Base-by-base conservation (phyloP, 1,140 invertebrate species). In the Drosophila ficusphila region DNA sequence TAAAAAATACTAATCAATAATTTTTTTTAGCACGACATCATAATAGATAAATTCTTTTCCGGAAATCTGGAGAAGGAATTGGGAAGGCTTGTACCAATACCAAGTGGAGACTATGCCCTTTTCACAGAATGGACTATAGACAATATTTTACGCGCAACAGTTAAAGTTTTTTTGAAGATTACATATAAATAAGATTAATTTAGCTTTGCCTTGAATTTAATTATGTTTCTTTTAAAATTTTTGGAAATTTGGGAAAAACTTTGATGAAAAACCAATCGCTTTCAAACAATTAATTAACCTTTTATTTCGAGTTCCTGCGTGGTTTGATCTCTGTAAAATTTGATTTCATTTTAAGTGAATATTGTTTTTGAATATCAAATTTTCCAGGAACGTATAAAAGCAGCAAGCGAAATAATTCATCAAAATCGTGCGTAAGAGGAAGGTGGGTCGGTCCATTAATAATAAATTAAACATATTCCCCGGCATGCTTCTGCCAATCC, bases 381-480 rank as follows among this genome's bases (percentile, higher is more conserved):
- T 47, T 65, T 67, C 36, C 62, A 12, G 27, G 62, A 67, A 67
- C 39, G 7, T 52, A 25, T 27, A 25, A 64, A 48, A 49, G 41
- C 61, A 48, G 38, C 60, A 41, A 25, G 34, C 67, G 19, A 60
- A 67, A 74, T 69, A 75, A 76, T 76, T 75, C 73, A 76, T 75
- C 54, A 75, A 68, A 67, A 67, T 51, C 27, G 27, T 27, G 31
- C 42, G 9, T 36, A 34, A 18, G 8, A 14, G 11, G 12, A 23
- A 57, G 51, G 27, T 39, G 68, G 48, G 36, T 36, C 21, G 25
- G 48, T 46, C 56, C 76, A 85, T 85, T 76, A 79, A 86, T 85
- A 86, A 76, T 73, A 76, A 79, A 86, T 79, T 79, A 85, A 72
- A 64, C 65, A 79, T 76, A 76, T 85, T 76, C 48, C 34, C 68